phyloP scores from a whole-genome alignment of 1,140 invertebrate genomes.

The Drosophila novamexicana region DNA sequence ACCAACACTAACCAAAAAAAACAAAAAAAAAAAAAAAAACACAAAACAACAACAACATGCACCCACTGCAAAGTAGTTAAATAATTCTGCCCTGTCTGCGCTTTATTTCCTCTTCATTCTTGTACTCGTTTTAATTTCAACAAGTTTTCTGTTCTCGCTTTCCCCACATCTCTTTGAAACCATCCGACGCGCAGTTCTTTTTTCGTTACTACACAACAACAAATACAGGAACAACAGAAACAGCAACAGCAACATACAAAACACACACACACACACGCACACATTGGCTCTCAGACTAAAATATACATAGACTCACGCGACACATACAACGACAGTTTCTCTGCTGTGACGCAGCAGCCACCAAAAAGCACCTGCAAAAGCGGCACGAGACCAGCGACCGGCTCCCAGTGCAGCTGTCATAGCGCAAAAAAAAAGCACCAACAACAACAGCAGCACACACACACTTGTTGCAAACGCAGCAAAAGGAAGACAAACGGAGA shows the following conservation, averaged over 20 bases:
- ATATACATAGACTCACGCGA: slow-evolving; percentile 16
- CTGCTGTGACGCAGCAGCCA: slow-evolving; percentile 47
- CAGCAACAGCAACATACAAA: slow-evolving; percentile 26
- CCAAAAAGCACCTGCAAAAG: slow-evolving; percentile 48
- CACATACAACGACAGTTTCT: slow-evolving; percentile 28
- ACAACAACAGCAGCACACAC: slow-evolving; percentile 40
- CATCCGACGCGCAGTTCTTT: slow-evolving; percentile 70
- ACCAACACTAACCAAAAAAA: slow-evolving; percentile 17
- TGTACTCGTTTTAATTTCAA: slow-evolving; percentile 71
- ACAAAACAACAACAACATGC: slow-evolving; percentile 72
- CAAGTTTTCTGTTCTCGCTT: slow-evolving; percentile 69
- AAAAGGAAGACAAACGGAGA: slow-evolving; percentile 34
- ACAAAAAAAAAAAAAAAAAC: slow-evolving; percentile 28
- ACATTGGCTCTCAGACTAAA: slow-evolving; percentile 29
- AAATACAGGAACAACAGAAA: slow-evolving; percentile 42
- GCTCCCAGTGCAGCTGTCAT: slow-evolving; percentile 56
- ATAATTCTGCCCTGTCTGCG: slow-evolving; percentile 82
- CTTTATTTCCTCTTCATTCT: slow-evolving; percentile 80
- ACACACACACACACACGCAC: slow-evolving; percentile 44
- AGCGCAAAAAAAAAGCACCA: slow-evolving; percentile 51
- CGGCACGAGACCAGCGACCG: slow-evolving; percentile 52
- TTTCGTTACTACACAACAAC: slow-evolving; percentile 71
- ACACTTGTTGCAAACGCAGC: slow-evolving; percentile 66
- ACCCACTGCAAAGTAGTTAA: slow-evolving; percentile 81
- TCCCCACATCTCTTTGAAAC: slow-evolving; percentile 49